Conservation (phyloP, 2,888 invertebrate species). For the Lepidochrysops patricia region DNA sequence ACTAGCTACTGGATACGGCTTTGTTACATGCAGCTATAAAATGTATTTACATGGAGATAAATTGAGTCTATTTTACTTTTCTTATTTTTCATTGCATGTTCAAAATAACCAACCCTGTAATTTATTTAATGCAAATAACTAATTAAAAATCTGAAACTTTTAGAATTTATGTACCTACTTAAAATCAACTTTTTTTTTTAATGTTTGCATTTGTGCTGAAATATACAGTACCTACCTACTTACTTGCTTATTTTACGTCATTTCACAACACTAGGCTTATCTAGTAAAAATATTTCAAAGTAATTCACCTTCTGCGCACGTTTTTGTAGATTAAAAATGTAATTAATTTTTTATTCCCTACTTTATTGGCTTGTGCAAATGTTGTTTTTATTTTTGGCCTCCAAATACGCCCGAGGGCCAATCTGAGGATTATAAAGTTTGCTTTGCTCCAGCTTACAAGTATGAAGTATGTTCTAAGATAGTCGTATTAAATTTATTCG, state of each 20-base stretch:
- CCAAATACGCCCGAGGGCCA: conserved; percentile 37
- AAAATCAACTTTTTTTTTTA: too few relatives aligned
- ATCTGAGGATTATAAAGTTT: conserved; percentile 39
- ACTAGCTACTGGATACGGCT: conserved; percentile 31
- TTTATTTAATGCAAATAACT: too few relatives aligned
- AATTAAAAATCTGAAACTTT: too few relatives aligned
- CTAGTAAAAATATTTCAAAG: conserved; percentile 29
- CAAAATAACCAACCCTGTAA: too few relatives aligned
- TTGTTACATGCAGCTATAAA: background rate
- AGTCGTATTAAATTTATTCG: background rate
- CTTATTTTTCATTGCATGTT: too few relatives aligned
- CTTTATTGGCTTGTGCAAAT: conserved; percentile 60
- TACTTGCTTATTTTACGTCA: too few relatives aligned
- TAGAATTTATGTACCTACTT: too few relatives aligned
- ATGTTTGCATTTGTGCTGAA: too few relatives aligned
- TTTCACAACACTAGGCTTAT: too few relatives aligned
- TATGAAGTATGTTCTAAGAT: conserved; percentile 12
- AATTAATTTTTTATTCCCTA: conserved; percentile 68
- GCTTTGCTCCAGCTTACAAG: conserved; percentile 23
- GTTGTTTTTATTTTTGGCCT: conserved; percentile 52
- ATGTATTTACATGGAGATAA: too few relatives aligned
- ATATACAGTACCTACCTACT: too few relatives aligned
- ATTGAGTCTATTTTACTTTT: too few relatives aligned
- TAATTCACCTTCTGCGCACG: conserved; percentile 45
- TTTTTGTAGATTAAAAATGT: conserved; percentile 69